Percentiles rank a stretch among this genome's conserved stretches.
phyloP scores from a whole-genome alignment of 2,888 invertebrate species.

The Germaria angustata region DNA sequence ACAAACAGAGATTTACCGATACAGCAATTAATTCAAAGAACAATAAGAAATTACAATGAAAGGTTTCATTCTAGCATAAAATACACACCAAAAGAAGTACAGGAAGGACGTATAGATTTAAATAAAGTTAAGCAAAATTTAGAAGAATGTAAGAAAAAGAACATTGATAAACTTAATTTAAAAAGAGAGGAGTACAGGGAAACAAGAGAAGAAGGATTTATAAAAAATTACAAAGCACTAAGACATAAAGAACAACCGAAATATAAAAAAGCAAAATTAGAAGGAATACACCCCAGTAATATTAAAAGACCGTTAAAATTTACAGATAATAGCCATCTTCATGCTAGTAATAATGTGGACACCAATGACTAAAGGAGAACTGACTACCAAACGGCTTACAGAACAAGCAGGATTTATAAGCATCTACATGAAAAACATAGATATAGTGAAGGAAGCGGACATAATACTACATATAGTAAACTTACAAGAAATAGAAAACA shows the following conservation, averaged over 20 bases:
- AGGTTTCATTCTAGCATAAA: not conserved
- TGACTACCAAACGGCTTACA: not conserved
- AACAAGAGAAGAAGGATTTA: not conserved
- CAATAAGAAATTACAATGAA: slow-evolving; percentile 7
- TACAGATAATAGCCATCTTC: not conserved
- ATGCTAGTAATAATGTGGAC: not conserved
- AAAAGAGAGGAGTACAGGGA: not conserved
- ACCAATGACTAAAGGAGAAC: not conserved
- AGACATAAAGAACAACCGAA: slow-evolving; percentile 7
- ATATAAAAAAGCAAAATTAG: not conserved
- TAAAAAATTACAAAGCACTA: not conserved
- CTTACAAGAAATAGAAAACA: too few species aligned
- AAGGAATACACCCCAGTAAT: not conserved
- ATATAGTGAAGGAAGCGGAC: not conserved
- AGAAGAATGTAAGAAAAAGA: not conserved
- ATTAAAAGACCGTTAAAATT: not conserved
- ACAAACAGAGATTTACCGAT: not conserved
- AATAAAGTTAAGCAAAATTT: not conserved
- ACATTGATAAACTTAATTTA: not conserved
- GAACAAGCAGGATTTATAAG: not conserved
- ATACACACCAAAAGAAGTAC: not conserved
- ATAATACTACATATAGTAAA: not conserved
- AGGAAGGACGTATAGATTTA: not conserved
- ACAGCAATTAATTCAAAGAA: not conserved
- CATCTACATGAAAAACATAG: not conserved